Base-by-base conservation (phyloP, 2,888 invertebrate species). In the Odontocerum albicorne region DNA sequence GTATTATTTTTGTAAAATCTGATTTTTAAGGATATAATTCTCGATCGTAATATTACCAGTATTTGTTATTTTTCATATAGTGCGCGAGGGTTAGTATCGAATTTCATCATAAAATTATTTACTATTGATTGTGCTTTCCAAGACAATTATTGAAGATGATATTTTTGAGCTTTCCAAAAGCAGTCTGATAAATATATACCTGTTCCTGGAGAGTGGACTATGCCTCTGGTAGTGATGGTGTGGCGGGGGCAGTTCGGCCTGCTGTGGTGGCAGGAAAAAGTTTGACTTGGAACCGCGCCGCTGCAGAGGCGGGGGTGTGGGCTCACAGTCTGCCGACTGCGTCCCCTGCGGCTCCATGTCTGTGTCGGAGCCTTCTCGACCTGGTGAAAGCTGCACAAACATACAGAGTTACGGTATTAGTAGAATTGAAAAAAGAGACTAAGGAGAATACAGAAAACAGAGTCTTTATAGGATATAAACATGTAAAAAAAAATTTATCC, bases 321-420 rank as follows among this genome's bases (percentile, higher is more conserved):
- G 92, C 73, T 94, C 93, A 74, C 93, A 94, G 80, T 94, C 94
- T 65, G 91, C 89, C 46, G 91, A 91, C 75, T 93, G 93, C 44
- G 92, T 92, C 43, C 92, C 92, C 21, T 88, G 88, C n/a, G 91
- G 90, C 62, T 92, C 92, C 83, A 88, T 82, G 66, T 93, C 92
- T 63, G 90, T 84, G 69, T 93, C 92, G 33, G 86, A 85, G 60
- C 85, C 87, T 67, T 90, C 90, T 55, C 91, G 83, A 13, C 92
- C 90, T 35, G 91, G 92, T 7, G 92, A 92, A 66, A 92, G 79
- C 91, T 92, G 72, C 36, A 36, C 36, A 27, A 27, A 27, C 27
- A 4, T 27, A 27, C 6, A 10, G 27, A 7, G 27, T 27, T 27
- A 4, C 10, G 10, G 4, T 27, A 10, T 27, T 27, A 7, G 10